phyloP scores from a whole-genome alignment of 2,888 invertebrate genomes.

The Anarsia innoxiella region DNA sequence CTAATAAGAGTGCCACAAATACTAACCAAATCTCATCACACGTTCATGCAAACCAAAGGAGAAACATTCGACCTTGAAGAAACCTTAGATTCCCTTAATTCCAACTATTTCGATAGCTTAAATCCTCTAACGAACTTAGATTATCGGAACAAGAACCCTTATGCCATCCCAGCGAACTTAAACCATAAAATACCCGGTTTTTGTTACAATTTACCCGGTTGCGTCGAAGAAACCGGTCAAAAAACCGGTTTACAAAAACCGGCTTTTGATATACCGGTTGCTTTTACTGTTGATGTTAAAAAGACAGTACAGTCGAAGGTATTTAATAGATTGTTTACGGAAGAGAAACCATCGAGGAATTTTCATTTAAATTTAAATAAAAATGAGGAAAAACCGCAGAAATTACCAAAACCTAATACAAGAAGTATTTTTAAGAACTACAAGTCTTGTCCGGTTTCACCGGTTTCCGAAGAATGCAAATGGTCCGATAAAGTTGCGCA shows the following conservation, averaged over 20 bases:
- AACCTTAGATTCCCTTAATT: slow-evolving; percentile 56
- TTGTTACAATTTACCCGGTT: slow-evolving; percentile 40
- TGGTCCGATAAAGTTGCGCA: slow-evolving; percentile 70
- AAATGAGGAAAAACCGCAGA: slow-evolving; percentile 48
- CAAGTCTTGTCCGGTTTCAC: slow-evolving; percentile 88
- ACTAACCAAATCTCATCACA: slow-evolving; percentile 34
- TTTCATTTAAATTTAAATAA: slow-evolving; percentile 56
- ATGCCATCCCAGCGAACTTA: slow-evolving; percentile 68
- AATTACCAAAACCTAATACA: slow-evolving; percentile 48
- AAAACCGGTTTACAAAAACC: no score
- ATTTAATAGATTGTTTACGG: slow-evolving; percentile 55
- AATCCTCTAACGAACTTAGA: slow-evolving; percentile 49
- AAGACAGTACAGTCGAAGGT: slow-evolving; percentile 56
- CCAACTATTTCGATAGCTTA: slow-evolving; percentile 63
- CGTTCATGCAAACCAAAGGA: slow-evolving; percentile 66
- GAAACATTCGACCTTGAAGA: slow-evolving; percentile 40
- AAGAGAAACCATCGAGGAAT: slow-evolving; percentile 43
- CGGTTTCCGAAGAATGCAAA: slow-evolving; percentile 86
- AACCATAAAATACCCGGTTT: slow-evolving; percentile 61
- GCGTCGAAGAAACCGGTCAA: no score
- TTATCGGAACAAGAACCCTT: slow-evolving; percentile 64
- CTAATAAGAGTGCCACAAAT: no score
- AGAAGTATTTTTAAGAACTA: slow-evolving; percentile 79
- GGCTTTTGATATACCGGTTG: slow-evolving; percentile 38
- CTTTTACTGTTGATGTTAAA: slow-evolving; percentile 54